Evolutionary conservation across 2,888 invertebrate genomes (phyloP), one percentile per base, ranked within the genome.

Genomic region (Aplocera efformata): DNA sequence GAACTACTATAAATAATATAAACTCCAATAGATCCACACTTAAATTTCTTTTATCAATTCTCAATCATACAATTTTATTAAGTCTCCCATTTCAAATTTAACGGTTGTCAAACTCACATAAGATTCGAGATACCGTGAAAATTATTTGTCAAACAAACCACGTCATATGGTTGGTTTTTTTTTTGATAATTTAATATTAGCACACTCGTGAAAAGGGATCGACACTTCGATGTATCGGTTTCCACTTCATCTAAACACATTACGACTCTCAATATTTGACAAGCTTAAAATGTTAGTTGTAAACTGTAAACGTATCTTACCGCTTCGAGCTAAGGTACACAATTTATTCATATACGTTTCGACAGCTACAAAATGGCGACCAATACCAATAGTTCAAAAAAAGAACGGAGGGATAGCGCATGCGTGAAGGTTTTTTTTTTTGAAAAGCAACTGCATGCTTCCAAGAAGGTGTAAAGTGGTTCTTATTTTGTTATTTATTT

Each of bases 391-490:
- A 63, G 62, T 51, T 60, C 63, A 58, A 73, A 71, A 79, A 72
- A 69, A 69, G 67, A 60, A 52, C 55, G 58, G 72, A 78, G 56
- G 56, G 57, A 48, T 48, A 49, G 45, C 56, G 68, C 65, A 56
- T 34, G 67, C 51, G 47, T 53, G 67, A 73, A 53, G 54, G 60
- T 50, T 63, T 65, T 61, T 53, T 60, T 61, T 75, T 79, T 76
- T 72, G 76, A 71, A 60, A 46, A 33, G 68, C 80, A 82, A 83
- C 83, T 80, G 81, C 70, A 72, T 71, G 76, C 69, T 88, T 88
- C 88, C 79, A 73, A 79, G 86, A 88, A 88, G 84, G 86, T 88
- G 88, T 88, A 88, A 88, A 86, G 82, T 88, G 83, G 80, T 46
- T 35, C 72, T 76, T 79, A 77, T 79, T 82, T 83, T 83, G 79